Base-by-base conservation (phyloP, 2,888 invertebrate genomes). In the Torymus auratus region DNA sequence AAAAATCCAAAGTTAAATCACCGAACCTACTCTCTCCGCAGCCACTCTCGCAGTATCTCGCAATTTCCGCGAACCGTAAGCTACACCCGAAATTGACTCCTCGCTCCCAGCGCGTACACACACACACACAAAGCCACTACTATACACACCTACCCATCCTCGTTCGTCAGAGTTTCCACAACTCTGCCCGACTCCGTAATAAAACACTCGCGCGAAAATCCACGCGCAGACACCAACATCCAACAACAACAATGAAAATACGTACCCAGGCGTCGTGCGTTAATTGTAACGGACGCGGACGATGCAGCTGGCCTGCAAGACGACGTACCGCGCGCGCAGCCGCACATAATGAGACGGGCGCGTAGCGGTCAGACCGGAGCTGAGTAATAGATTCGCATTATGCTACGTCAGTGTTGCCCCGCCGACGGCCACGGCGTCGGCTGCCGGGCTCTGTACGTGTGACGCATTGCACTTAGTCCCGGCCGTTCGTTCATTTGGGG, bases 321-420 rank as follows among this genome's bases (percentile, higher is more conserved):
- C 50, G 58, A 50, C 10, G 28, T 15, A 15, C 28, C 28, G 41
- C 52, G 28, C 53, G 52, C 23, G 17, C 71, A 17, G 65, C 68
- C 60, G 69, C 78, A n/a, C 70, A 56, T 87, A 87, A 87, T 85
- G 86, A 86, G 86, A 87, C 85, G 83, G 84, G 86, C 83, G 84
- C 41, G 41, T 7, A n/a, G 83, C 81, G 83, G 84, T 82, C 11
- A 15, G 17, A 41, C 70, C 28, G n/a, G 68, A 15, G 13, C 73
- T 83, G 87, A 88, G 87, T 88, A 88, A 88, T 88, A 87, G 88
- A 88, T 88, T 87, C 86, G 83, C 86, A 87, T 88, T 88, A 87
- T 84, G 83, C 84, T 82, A 80, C 83, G 84, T 84, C 83, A 72
- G 80, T 50, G 41, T 41, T 41, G 41, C 41, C 41, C 41, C 41